Percentiles rank a stretch among this genome's conserved stretches.
These are phyloP conservation scores for Trididemnum nubilum DNA, from an alignment of 23 tunicate genomes.

Conservation along the genomic window DNA sequence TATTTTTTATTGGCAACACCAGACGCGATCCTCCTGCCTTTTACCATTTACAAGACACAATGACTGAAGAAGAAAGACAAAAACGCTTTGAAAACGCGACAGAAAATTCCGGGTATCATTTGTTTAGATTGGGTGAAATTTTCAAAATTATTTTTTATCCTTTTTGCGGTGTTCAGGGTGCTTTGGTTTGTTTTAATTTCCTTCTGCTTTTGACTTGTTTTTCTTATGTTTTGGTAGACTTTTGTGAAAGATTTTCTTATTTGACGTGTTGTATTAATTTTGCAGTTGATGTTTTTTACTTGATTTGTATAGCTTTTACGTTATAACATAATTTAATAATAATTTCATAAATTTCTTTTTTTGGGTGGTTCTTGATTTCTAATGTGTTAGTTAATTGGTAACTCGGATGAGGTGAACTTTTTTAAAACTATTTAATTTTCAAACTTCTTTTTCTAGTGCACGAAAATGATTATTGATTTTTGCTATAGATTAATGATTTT, in stretches of 20 bases:
- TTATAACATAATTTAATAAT: too few relatives aligned
- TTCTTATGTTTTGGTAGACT: background rate
- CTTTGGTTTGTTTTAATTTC: background rate
- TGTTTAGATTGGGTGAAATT: background rate
- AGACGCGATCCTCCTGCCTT: background rate
- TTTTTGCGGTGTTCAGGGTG: background rate
- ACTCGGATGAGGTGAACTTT: too few relatives aligned
- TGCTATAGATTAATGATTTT: too few relatives aligned
- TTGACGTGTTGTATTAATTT: background rate
- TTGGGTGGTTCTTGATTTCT: too few relatives aligned
- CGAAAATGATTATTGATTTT: too few relatives aligned
- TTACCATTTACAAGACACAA: slow-evolving; percentile 59
- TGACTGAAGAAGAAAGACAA: slow-evolving; percentile 48
- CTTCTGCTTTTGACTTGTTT: background rate
- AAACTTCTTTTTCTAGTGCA: too few relatives aligned
- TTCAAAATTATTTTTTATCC: background rate
- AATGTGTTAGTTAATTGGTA: too few relatives aligned
- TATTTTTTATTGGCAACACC: background rate
- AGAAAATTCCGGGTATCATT: slow-evolving; percentile 56
- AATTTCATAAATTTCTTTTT: too few relatives aligned
- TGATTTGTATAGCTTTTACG: too few relatives aligned
- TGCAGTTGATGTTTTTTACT: too few relatives aligned
- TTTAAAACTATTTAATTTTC: too few relatives aligned
- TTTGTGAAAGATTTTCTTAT: background rate
- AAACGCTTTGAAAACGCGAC: slow-evolving; percentile 29